phyloP scores from a whole-genome alignment of 2,113 vertebrate species.

The Pipra filicauda region DNA sequence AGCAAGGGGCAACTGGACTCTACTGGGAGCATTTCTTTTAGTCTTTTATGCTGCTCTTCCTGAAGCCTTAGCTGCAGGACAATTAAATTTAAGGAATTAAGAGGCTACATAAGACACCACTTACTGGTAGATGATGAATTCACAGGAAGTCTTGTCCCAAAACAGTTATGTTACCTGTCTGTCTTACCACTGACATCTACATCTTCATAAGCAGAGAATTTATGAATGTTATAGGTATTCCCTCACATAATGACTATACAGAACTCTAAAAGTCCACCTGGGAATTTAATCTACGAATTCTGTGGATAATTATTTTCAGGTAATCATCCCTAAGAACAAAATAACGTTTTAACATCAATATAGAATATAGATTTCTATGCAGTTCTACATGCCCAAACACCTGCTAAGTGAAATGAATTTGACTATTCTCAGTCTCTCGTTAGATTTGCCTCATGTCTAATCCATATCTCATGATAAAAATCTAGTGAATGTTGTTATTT shows the following conservation, averaged over 20 bases:
- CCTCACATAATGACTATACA: neutral
- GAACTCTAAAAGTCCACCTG: conserved; percentile 17
- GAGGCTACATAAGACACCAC: neutral
- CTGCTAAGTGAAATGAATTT: conserved; percentile 14
- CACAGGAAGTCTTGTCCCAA: neutral
- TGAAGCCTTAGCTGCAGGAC: neutral
- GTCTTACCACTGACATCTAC: neutral
- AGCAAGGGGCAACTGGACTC: neutral
- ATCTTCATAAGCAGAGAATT: neutral
- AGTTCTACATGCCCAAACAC: neutral
- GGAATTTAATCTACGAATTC: conserved; percentile 15
- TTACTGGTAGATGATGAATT: neutral
- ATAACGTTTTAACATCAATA: conserved; percentile 22
- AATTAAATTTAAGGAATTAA: neutral
- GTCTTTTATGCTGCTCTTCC: neutral
- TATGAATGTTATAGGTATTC: neutral
- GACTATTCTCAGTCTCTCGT: neutral
- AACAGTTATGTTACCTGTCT: neutral
- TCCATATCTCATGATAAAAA: neutral
- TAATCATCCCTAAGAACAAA: conserved; percentile 16
- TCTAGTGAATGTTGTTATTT: neutral
- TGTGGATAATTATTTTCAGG: conserved; percentile 46
- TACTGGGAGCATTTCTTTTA: neutral
- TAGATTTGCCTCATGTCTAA: neutral
- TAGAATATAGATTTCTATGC: neutral